A percentile compares a stretch with the other conserved stretches of the same genome.
Evolutionary conservation across 2,797 vertebrate genomes (phyloP).

Genomic region (Enteromius thamalakanensis): DNA sequence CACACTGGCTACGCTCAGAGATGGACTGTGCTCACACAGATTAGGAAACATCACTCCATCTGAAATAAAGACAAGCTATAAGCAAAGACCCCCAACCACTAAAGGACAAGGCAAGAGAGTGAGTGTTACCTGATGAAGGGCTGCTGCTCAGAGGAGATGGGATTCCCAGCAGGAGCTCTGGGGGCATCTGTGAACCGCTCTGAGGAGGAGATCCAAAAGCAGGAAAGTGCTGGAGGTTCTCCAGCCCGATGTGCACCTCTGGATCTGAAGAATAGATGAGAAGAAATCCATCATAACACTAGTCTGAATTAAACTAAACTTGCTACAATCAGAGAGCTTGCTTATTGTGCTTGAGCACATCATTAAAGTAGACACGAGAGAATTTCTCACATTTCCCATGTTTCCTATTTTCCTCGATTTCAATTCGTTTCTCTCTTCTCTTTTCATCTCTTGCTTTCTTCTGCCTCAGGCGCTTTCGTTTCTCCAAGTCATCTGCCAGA

Average conservation of each 20-base stretch:
- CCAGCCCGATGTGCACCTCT: slow-evolving; percentile 93
- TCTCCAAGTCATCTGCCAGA: slow-evolving; percentile 90
- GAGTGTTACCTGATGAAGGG: slow-evolving; percentile 76
- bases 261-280: slow-evolving; percentile 78
- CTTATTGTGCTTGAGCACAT: no score
- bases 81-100: neutral
- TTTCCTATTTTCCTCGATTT: slow-evolving; percentile 96
- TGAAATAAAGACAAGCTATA: slow-evolving; percentile 65
- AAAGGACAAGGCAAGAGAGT: neutral
- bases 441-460: slow-evolving; percentile 95
- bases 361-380: no score
- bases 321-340: neutral
- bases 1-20: slow-evolving; percentile 79
- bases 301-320: neutral
- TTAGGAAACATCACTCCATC: slow-evolving; percentile 80
- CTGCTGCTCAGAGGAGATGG: slow-evolving; percentile 84
- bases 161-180: slow-evolving; percentile 70
- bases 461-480: slow-evolving; percentile 90
- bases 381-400: slow-evolving; percentile 91
- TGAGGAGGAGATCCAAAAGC: slow-evolving; percentile 84
- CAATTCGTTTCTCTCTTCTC: slow-evolving; percentile 91
- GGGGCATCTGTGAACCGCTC: slow-evolving; percentile 61
- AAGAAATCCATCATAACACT: neutral
- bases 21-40: slow-evolving; percentile 76
- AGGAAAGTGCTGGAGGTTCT: slow-evolving; percentile 97